Evolutionary conservation across 2,113 vertebrate species (phyloP), one percentile per base, ranked within the genome.

Genomic region (Anser brachyrhynchus): DNA sequence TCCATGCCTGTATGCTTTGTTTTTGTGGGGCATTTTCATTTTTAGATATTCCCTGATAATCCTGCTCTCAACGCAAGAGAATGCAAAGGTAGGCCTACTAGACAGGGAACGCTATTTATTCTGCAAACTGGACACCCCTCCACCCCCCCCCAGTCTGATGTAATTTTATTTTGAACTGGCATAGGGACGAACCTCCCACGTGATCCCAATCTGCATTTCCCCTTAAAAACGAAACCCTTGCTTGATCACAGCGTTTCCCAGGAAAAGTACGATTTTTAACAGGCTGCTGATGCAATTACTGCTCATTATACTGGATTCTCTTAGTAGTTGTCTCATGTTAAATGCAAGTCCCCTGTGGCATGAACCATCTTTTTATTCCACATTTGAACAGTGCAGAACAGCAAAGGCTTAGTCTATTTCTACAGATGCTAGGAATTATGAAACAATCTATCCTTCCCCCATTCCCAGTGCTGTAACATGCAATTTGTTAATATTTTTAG

Each of bases 1-100:
- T 69, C 54, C 26, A 31, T 37, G 62, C 14, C 77, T 84, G n/a
- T 41, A 52, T 64, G 88, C 69, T 76, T 86, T 25, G 23, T 12
- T 75, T 87, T 80, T 82, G 23, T 13, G 35, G n/a, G 35, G 13
- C 11, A 57, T 76, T 79, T 91, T 39, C 52, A 71, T 71, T 52
- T 55, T 89, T 93, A 94, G 90, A 75, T 55, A 94, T 97, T 97
- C 96, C 93, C 96, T 97, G 93, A 95, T 95, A 96, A 91, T 82
- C 51, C 64, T 76, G 14, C 44, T 67, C 51, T 87, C 71, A 43
- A 91, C 83, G 89, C 78, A 91, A 89, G 86, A 86, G 92, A 95
- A 94, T 43, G 91, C 67, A 94, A 87, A 95, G 95, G 96, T 94
- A 96, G 95, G 77, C 28, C 55, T 66, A 51, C 86, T 79, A 75